These are phyloP conservation scores for Tribolium freemani DNA, from an alignment of 2,888 invertebrate species.

Conservation along the genomic window DNA sequence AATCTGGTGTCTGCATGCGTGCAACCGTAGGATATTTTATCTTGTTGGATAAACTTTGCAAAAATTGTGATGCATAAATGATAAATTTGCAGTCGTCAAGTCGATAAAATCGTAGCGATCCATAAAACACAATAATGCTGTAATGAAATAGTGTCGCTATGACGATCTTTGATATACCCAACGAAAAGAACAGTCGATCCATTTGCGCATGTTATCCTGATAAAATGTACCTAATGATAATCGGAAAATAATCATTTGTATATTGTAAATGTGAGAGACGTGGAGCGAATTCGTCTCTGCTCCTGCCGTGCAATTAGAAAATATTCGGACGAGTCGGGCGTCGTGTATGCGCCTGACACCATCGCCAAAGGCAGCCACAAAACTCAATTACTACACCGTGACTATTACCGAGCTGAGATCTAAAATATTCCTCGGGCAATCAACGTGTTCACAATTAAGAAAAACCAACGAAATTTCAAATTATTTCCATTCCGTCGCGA, in stretches of 20 bases:
- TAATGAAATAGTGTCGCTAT: slow-evolving; percentile 39
- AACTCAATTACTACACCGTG: neutral
- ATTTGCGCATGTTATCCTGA: slow-evolving; percentile 52
- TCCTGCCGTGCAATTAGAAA: neutral
- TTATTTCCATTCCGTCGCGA: neutral
- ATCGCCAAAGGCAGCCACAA: slow-evolving; percentile 13
- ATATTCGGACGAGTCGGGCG: slow-evolving; percentile 9
- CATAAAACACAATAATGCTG: slow-evolving; percentile 12
- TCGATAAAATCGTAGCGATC: slow-evolving; percentile 10
- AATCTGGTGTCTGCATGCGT: too few relatives aligned
- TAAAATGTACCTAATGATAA: slow-evolving; percentile 25
- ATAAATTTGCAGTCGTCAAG: neutral
- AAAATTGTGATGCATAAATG: neutral
- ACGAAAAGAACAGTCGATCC: slow-evolving; percentile 49
- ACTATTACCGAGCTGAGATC: neutral
- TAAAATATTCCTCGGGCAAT: neutral
- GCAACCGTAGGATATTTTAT: neutral
- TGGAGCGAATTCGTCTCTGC: slow-evolving; percentile 15
- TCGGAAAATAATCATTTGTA: slow-evolving; percentile 29
- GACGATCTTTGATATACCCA: slow-evolving; percentile 36
- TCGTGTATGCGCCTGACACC: slow-evolving; percentile 17
- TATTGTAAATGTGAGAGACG: slow-evolving; percentile 33
- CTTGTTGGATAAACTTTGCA: neutral
- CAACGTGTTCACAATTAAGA: slow-evolving; percentile 13
- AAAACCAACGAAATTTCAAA: neutral